Evolutionary conservation across 2,797 vertebrate species (phyloP), one percentile per base, ranked within the genome.

Genomic region (Xenops minutus): DNA sequence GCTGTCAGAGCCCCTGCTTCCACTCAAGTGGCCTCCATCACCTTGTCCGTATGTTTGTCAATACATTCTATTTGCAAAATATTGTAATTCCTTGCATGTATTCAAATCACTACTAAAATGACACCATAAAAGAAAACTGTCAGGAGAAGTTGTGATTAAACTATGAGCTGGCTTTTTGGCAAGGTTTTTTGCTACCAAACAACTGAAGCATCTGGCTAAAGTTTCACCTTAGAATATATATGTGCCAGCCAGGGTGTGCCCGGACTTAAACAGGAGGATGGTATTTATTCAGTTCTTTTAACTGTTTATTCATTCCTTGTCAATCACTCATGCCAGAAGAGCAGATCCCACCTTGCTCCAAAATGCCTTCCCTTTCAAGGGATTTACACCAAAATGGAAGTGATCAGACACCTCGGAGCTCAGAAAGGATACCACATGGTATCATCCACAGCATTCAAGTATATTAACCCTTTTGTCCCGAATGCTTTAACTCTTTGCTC

Each of bases 321-420:
- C 97, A 96, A 92, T 96, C 94, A 95, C 67, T 93, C 92, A 89
- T 73, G 86, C 41, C 41, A 83, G 76, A 59, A 93, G 83, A 89
- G 54, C 56, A 88, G 93, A 88, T 92, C 93, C 95, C 85, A 91
- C 74, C 67, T 81, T 6, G 3, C 92, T 94, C 95, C 75, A 88
- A 97, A 97, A 95, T 21, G 52, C 75, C 76, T 94, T 96, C 73
- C 64, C 85, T 95, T 88, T 87, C 91, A 51, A 85, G 75, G 91
- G 92, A 92, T 95, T 94, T 92, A 97, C 74, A 89, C 80, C 84
- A 88, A 96, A 97, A 95, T 92, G 92, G 78, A 97, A 96, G 95
- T 61, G 68, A 80, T 54, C 80, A 94, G 82, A 76, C 55, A 92
- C 84, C 86, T 96, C 74, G 37, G 74, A 78, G 88, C 73, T 85